Evolutionary conservation across 1,140 invertebrate species (phyloP).

Genomic region (Matsumurasca onukii): DNA sequence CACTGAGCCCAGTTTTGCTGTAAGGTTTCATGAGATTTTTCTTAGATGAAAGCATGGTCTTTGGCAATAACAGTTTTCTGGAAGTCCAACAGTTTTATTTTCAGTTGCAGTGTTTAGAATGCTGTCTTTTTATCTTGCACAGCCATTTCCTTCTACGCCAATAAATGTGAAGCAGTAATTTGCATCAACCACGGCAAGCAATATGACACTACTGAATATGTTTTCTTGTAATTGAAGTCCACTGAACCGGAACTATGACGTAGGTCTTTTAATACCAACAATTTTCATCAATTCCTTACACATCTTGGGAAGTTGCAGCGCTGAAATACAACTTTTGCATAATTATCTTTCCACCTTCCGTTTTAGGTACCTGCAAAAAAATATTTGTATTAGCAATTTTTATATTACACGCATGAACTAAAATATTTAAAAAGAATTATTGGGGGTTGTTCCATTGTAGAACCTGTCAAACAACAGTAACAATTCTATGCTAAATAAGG

Average conservation of each 20-base stretch:
- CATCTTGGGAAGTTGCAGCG: slow-evolving; percentile 14
- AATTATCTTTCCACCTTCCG: not conserved
- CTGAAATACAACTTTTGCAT: slow-evolving; percentile 9
- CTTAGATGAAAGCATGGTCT: slow-evolving; percentile 34
- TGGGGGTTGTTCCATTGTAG: slow-evolving; percentile 1
- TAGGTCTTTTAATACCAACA: not conserved
- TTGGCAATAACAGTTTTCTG: slow-evolving; percentile 31
- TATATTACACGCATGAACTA: not conserved
- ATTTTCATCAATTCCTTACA: not conserved
- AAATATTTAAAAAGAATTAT: slow-evolving; percentile 15
- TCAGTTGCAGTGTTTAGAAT: slow-evolving; percentile 32
- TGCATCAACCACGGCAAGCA: not conserved
- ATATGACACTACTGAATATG: not conserved
- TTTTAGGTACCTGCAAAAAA: slow-evolving; percentile 17
- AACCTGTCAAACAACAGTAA: slow-evolving; percentile 13
- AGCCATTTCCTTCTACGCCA: slow-evolving; percentile 26
- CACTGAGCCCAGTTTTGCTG: slow-evolving; percentile 27
- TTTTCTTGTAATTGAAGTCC: slow-evolving; percentile 6
- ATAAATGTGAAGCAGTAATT: slow-evolving; percentile 11
- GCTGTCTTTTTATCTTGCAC: slow-evolving; percentile 23
- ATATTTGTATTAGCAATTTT: not conserved
- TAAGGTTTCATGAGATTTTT: slow-evolving; percentile 33
- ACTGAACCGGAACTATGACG: slow-evolving; percentile 3
- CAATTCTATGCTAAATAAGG: slow-evolving; percentile 4
- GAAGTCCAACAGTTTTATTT: slow-evolving; percentile 26